Percentiles rank a stretch among this genome's conserved stretches.
Evolutionary conservation across 2,113 vertebrate genomes (phyloP).

Genomic region (Haemorhous mexicanus): DNA sequence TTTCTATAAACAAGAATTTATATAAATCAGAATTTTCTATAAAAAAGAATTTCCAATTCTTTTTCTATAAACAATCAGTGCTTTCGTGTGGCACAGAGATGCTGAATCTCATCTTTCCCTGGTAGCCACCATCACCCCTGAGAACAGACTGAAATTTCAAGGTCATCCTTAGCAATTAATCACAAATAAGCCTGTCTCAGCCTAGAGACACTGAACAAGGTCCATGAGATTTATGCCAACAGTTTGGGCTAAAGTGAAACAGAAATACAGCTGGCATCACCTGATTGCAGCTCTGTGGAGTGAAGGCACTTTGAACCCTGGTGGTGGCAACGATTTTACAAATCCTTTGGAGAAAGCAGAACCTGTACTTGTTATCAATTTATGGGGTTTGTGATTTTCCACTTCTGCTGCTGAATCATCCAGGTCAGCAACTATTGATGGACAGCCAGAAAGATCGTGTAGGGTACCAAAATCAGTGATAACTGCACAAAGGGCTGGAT

Average conservation of each 20-base stretch:
- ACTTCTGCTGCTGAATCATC: not conserved
- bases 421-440: not conserved
- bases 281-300: not conserved
- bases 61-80: not conserved
- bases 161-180: not conserved
- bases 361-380: not conserved
- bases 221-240: not conserved
- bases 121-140: not conserved
- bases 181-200: not conserved
- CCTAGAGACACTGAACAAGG: not conserved
- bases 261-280: not conserved
- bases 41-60: too few species aligned
- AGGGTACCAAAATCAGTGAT: not conserved
- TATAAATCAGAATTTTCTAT: too few species aligned
- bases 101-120: not conserved
- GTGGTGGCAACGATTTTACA: not conserved
- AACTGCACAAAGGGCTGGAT: not conserved
- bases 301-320: not conserved
- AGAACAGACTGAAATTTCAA: not conserved
- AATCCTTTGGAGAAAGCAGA: not conserved
- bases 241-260: not conserved
- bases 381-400: not conserved
- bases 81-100: not conserved
- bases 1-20: not conserved
- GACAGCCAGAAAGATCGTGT: not conserved